A percentile compares a stretch with the other conserved stretches of the same genome.
Evolutionary conservation across 2,797 vertebrate genomes (phyloP).

Genomic region (Hozukius guyotensis): DNA sequence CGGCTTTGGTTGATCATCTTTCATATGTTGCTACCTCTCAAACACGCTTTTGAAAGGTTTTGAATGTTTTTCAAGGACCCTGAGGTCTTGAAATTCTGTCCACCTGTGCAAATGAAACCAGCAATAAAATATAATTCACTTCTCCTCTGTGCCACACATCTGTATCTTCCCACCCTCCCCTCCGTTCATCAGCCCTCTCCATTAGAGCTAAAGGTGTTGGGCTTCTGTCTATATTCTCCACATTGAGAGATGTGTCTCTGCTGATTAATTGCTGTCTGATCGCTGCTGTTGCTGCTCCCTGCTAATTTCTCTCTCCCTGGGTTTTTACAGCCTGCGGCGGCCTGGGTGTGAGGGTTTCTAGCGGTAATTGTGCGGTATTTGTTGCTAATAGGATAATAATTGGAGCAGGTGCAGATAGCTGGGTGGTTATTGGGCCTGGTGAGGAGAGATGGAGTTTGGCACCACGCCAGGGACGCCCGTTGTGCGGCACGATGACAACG

Average conservation of each 20-base stretch:
- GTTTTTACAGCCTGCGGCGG: slow-evolving; percentile 62
- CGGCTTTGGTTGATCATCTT: not conserved
- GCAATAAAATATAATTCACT: slow-evolving; percentile 29
- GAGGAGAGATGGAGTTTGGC: slow-evolving; percentile 75
- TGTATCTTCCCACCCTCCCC: slow-evolving; percentile 38
- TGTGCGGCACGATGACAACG: slow-evolving; percentile 51
- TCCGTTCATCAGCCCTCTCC: slow-evolving; percentile 50
- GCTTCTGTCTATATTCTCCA: slow-evolving; percentile 50
- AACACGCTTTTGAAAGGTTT: not conserved
- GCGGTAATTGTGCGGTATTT: slow-evolving; percentile 85
- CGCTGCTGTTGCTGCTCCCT: slow-evolving; percentile 68
- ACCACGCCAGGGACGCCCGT: slow-evolving; percentile 64
- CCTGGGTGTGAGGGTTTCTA: slow-evolving; percentile 72
- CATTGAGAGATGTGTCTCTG: slow-evolving; percentile 62
- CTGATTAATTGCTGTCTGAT: slow-evolving; percentile 82
- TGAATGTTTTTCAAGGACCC: not conserved
- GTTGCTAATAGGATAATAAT: slow-evolving; percentile 89
- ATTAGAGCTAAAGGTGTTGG: slow-evolving; percentile 65
- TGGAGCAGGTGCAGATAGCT: slow-evolving; percentile 86
- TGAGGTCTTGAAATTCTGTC: slow-evolving; percentile 2
- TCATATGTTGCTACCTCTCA: not conserved
- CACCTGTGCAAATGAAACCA: slow-evolving; percentile 24
- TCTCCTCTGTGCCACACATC: slow-evolving; percentile 18
- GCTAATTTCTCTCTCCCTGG: slow-evolving; percentile 74
- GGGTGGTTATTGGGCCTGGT: slow-evolving; percentile 75